Evolutionary conservation across 1,140 invertebrate species (phyloP).

Genomic region (Nephotettix cincticeps): DNA sequence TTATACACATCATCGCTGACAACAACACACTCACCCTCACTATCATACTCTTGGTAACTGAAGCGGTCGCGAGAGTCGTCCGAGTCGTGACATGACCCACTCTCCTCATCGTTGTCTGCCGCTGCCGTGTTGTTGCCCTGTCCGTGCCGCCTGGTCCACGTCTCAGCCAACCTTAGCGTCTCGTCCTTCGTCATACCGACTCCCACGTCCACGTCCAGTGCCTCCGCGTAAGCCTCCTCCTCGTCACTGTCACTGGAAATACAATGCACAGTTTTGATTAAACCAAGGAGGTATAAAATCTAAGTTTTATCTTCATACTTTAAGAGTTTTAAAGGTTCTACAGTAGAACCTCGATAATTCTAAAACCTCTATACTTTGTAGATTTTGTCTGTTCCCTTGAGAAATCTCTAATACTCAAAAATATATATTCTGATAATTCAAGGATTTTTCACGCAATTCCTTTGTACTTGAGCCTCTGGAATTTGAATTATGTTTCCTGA

Average conservation of each 20-base stretch:
- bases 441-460: too few species aligned
- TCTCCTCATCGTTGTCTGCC: slow-evolving; percentile 42
- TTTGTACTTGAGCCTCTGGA: too few species aligned
- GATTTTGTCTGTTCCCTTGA: too few species aligned
- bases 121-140: slow-evolving; percentile 31
- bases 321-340: neutral
- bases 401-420: too few species aligned
- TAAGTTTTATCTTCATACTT: too few species aligned
- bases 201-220: slow-evolving; percentile 58
- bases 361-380: too few species aligned
- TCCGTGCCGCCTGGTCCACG: slow-evolving; percentile 57
- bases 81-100: slow-evolving; percentile 49
- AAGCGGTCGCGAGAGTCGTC: slow-evolving; percentile 60
- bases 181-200: slow-evolving; percentile 61
- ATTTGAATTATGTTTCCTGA: too few species aligned
- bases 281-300: too few species aligned
- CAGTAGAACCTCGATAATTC: neutral
- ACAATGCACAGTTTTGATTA: neutral
- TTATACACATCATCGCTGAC: too few species aligned
- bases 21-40: slow-evolving; percentile 60
- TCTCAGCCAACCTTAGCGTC: slow-evolving; percentile 62
- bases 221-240: slow-evolving; percentile 62
- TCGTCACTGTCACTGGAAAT: slow-evolving; percentile 49
- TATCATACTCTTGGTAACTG: slow-evolving; percentile 61
- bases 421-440: too few species aligned